A percentile compares a stretch with the other conserved stretches of the same genome.
Evolutionary conservation across 2,113 vertebrate genomes (phyloP).

Genomic region (Myotis brandtii): DNA sequence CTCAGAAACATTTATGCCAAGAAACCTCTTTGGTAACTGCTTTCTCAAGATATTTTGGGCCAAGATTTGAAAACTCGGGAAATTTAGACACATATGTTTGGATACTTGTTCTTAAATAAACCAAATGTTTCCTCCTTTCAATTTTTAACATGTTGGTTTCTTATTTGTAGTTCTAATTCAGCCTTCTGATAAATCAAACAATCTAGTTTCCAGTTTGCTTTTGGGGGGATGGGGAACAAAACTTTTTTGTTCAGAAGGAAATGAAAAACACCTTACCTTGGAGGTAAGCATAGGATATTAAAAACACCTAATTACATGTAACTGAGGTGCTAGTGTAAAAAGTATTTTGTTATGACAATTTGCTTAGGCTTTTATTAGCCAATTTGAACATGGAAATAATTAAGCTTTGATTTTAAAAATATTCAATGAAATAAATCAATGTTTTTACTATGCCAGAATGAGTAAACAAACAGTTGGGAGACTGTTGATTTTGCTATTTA

Average conservation of each 20-base stretch:
- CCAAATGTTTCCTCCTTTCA: constrained; percentile 64
- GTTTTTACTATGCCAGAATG: constrained; percentile 16
- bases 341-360: background rate
- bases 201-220: background rate
- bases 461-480: background rate
- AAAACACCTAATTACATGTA: background rate
- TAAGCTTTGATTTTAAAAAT: constrained; percentile 38
- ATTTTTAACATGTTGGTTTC: constrained; percentile 62
- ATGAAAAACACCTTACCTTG: background rate
- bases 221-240: background rate
- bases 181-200: constrained; percentile 32
- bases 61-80: constrained; percentile 66
- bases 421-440: background rate
- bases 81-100: constrained; percentile 61
- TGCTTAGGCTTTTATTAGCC: background rate
- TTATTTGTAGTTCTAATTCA: constrained; percentile 40
- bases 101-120: constrained; percentile 65
- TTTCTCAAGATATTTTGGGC: constrained; percentile 65
- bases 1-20: constrained; percentile 51
- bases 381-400: constrained; percentile 7
- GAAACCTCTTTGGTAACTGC: constrained; percentile 51
- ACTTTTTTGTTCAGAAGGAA: background rate
- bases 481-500: constrained; percentile 8
- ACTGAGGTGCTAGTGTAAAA: background rate
- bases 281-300: background rate